Evolutionary conservation across 2,888 invertebrate genomes (phyloP).

Genomic region (Carcina quercana): DNA sequence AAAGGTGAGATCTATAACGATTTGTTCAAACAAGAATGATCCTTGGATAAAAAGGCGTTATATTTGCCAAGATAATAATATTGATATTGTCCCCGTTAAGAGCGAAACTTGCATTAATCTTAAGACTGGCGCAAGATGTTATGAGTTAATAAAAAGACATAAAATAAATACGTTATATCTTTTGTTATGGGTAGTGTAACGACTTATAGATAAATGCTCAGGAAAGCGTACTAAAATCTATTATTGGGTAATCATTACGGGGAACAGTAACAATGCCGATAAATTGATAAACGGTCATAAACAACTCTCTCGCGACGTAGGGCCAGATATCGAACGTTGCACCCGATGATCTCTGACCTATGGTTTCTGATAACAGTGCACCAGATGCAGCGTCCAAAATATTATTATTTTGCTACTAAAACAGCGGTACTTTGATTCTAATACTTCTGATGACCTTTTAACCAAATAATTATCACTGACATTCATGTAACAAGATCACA

Average conservation of each 20-base stretch:
- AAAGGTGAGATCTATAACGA: slow-evolving; percentile 50
- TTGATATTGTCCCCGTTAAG: no score
- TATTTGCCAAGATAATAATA: neutral
- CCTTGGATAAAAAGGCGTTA: neutral
- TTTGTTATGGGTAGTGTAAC: no score
- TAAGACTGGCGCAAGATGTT: no score
- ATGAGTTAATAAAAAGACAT: no score
- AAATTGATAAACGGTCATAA: slow-evolving; percentile 54
- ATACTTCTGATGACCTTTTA: slow-evolving; percentile 10
- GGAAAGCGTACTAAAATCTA: slow-evolving; percentile 38
- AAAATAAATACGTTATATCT: no score
- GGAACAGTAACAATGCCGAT: slow-evolving; percentile 26
- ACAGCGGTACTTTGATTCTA: slow-evolving; percentile 24
- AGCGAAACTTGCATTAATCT: no score
- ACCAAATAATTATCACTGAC: neutral
- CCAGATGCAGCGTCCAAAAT: slow-evolving; percentile 35
- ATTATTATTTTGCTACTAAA: slow-evolving; percentile 12
- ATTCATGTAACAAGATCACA: no score
- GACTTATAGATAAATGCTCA: no score
- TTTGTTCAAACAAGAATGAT: no score
- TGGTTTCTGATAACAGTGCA: slow-evolving; percentile 22
- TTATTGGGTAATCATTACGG: slow-evolving; percentile 47
- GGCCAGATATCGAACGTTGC: slow-evolving; percentile 55
- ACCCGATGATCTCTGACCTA: slow-evolving; percentile 53
- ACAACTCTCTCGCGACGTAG: slow-evolving; percentile 54